Evolutionary conservation across 2,797 vertebrate genomes (phyloP).

Genomic region (Gephyroberyx darwinii): DNA sequence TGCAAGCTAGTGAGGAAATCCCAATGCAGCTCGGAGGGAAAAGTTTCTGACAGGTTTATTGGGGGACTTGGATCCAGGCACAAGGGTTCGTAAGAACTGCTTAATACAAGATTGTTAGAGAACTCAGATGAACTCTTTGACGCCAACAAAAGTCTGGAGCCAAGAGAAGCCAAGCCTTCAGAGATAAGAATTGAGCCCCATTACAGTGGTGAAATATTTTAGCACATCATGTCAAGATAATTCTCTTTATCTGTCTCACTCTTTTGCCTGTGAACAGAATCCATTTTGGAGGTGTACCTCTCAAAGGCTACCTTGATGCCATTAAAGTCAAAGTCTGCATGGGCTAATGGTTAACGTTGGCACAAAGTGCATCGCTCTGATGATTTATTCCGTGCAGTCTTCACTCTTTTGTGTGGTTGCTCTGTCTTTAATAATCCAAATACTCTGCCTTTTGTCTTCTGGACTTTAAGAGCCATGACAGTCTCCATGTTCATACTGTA

Average conservation of each 20-base stretch:
- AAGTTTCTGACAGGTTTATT: slow-evolving; percentile 68
- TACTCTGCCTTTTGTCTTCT: slow-evolving; percentile 44
- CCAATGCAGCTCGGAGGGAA: slow-evolving; percentile 55
- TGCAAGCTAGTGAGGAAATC: slow-evolving; percentile 47
- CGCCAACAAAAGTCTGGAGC: slow-evolving; percentile 5
- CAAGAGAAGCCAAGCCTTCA: slow-evolving; percentile 48
- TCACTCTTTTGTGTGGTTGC: slow-evolving; percentile 50
- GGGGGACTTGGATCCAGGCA: slow-evolving; percentile 50
- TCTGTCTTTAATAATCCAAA: slow-evolving; percentile 56
- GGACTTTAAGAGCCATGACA: slow-evolving; percentile 45
- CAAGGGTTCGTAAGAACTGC: slow-evolving; percentile 49
- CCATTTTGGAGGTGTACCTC: slow-evolving; percentile 56
- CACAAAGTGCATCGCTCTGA: slow-evolving; percentile 54
- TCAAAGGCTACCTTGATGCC: slow-evolving; percentile 54
- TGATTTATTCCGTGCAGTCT: slow-evolving; percentile 43
- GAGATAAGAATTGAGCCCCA: slow-evolving; percentile 49
- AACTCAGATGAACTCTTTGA: slow-evolving; percentile 57
- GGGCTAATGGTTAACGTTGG: slow-evolving; percentile 53
- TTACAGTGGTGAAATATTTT: slow-evolving; percentile 71
- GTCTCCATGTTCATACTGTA: slow-evolving; percentile 37
- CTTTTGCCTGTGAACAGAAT: slow-evolving; percentile 58
- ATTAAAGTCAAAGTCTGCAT: slow-evolving; percentile 59
- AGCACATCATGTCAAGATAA: slow-evolving; percentile 63
- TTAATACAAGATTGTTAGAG: slow-evolving; percentile 62
- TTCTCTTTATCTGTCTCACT: slow-evolving; percentile 66